Base-by-base conservation (phyloP, 2,113 vertebrate genomes). In the Crotalus helleri region DNA sequence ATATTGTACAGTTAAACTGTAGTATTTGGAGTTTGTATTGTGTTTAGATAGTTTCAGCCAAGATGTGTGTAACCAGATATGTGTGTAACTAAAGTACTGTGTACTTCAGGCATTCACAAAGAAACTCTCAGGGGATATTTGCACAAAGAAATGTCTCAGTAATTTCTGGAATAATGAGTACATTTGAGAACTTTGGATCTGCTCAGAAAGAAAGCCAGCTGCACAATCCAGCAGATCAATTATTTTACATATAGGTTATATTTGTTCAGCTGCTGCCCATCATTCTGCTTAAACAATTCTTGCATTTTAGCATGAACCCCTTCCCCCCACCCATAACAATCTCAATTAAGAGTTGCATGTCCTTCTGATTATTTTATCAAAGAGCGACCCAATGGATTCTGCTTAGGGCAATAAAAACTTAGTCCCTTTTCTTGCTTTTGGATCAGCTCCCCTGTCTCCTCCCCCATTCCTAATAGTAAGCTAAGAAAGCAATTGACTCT, bases 141-240 rank as follows among this genome's bases (percentile, higher is more conserved):
- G 57, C 92, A 93, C 81, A 93, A 93, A 93, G 81, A 90, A 90
- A 87, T 87, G 90, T 93, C 81, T 89, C 81, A 93, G 92, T 90
- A 89, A 90, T 93, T 93, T 87, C 90, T 93, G 92, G 89, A 93
- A 93, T 93, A 93, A 93, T 93, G 89, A 93, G 89, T 93, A 90
- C 59, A 93, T 93, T 93, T 93, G 92, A 93, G 92, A 93, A 90
- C 92, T 90, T 90, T 93, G 92, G 92, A 87, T 90, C 81, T 90
- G 81, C 81, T 87, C 92, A 93, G 46, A 93, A 93, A 87, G 89
- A 87, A 90, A 90, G 92, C 89, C 92, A 93, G 92, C 92, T 93
- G 92, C 92, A 93, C 92, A 93, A 90, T 90, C 92, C 89, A 90
- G 92, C 89, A 93, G 92, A 90, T 90, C 92, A 93, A 87, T 93